A percentile compares a stretch with the other conserved stretches of the same genome.
Conservation (phyloP, 2,888 invertebrate genomes). For the Drosophila merina region DNA sequence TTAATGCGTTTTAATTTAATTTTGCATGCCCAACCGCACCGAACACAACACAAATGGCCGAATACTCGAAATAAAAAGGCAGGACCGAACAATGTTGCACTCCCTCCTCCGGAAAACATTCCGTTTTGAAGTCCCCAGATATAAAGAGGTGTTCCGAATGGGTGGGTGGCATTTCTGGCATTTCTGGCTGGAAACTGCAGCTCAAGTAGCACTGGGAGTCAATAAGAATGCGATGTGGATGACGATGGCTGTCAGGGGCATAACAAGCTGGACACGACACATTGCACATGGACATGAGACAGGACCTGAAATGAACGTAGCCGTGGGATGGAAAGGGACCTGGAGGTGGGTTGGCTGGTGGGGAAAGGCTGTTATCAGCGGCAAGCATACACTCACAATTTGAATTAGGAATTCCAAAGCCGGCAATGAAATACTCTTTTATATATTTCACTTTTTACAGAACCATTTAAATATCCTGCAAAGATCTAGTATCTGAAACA, state of each 20-base stretch:
- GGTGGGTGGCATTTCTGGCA: constrained; percentile 15
- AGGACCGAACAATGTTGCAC: constrained; percentile 64
- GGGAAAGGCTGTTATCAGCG: constrained; percentile 48
- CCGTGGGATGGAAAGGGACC: neutral
- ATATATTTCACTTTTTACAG: too few species aligned
- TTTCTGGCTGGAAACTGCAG: constrained; percentile 35
- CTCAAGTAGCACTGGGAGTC: constrained; percentile 74
- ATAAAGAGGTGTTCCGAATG: constrained; percentile 19
- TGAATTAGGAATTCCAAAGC: neutral
- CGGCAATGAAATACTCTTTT: constrained; percentile 1
- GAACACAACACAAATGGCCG: constrained; percentile 56
- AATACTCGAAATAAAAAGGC: constrained; percentile 54
- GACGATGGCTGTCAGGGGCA: constrained; percentile 68
- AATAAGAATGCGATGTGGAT: constrained; percentile 76
- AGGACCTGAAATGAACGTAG: constrained; percentile 15
- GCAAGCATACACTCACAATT: constrained; percentile 35
- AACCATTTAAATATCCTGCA: too few species aligned
- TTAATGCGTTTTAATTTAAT: constrained; percentile 81
- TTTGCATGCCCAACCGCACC: constrained; percentile 71
- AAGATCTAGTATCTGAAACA: too few species aligned
- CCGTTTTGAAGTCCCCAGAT: neutral
- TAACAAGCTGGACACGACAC: constrained; percentile 72
- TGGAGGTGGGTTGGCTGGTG: constrained; percentile 9
- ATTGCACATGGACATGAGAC: constrained; percentile 48
- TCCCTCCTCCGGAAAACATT: neutral